Conservation (phyloP, 2,888 invertebrate species). For the Druceiella hillmani region DNA sequence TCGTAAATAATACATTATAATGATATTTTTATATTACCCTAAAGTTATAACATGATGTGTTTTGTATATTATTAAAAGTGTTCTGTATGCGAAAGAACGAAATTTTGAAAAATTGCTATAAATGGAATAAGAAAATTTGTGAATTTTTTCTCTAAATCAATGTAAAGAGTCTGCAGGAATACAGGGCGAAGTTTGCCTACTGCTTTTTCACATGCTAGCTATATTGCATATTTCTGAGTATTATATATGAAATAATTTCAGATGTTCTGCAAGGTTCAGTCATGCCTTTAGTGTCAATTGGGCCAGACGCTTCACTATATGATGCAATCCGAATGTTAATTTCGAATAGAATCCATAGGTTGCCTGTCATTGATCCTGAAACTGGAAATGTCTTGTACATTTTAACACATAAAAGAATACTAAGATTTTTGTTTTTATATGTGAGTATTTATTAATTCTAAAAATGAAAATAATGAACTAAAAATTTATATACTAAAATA, state of each 20-base stretch:
- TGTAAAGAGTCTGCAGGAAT: no score
- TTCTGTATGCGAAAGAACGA: no score
- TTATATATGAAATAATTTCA: constrained; percentile 34
- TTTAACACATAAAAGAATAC: constrained; percentile 95
- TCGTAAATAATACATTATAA: no score
- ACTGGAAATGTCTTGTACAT: constrained; percentile 98
- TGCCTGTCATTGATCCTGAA: constrained; percentile 93
- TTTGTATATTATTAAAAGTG: no score
- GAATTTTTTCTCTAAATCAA: no score
- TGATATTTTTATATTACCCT: no score
- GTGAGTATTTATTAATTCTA: constrained; percentile 59
- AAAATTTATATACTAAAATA: constrained; percentile 3
- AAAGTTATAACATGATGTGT: no score
- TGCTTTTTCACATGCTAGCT: background rate
- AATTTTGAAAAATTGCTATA: no score
- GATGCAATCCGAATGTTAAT: constrained; percentile 93
- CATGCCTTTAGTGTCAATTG: constrained; percentile 83
- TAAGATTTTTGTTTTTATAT: constrained; percentile 96
- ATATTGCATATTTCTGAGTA: constrained; percentile 3
- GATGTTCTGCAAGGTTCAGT: constrained; percentile 83
- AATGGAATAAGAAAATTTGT: no score
- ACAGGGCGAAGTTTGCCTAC: background rate
- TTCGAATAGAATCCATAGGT: constrained; percentile 90
- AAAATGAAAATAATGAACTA: background rate
- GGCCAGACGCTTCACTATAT: constrained; percentile 87